These are phyloP conservation scores for Thomomys bottae DNA, from an alignment of 2,113 vertebrate species.

Conservation along the genomic window DNA sequence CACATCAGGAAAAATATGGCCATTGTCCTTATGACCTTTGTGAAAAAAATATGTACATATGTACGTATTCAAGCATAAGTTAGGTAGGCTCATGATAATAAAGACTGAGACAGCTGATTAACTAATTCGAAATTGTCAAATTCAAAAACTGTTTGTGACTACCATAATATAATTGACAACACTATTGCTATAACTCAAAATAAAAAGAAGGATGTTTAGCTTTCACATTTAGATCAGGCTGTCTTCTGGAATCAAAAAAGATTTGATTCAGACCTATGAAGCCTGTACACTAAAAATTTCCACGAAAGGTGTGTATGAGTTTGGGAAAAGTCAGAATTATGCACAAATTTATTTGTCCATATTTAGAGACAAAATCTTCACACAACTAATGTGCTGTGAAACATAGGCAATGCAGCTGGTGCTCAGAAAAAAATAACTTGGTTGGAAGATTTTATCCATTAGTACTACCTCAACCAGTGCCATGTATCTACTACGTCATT, in stretches of 20 bases:
- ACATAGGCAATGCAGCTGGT: background rate
- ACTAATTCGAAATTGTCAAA: slow-evolving; percentile 41
- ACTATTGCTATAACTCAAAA: slow-evolving; percentile 36
- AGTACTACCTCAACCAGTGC: slow-evolving; percentile 11
- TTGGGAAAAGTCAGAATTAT: slow-evolving; percentile 37
- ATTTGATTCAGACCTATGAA: background rate
- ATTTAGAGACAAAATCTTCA: slow-evolving; percentile 36
- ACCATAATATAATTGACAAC: background rate
- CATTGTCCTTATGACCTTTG: slow-evolving; percentile 67
- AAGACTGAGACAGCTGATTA: slow-evolving; percentile 27
- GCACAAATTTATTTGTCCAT: background rate
- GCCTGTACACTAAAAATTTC: background rate
- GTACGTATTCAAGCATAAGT: background rate
- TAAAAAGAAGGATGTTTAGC: background rate
- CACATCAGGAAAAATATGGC: slow-evolving; percentile 67
- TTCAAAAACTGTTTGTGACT: slow-evolving; percentile 23
- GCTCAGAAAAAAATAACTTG: background rate
- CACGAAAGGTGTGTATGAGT: background rate
- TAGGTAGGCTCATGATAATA: background rate
- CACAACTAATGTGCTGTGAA: slow-evolving; percentile 22
- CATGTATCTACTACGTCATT: background rate
- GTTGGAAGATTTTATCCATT: background rate
- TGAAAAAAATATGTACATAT: background rate
- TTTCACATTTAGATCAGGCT: background rate
- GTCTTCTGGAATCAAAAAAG: slow-evolving; percentile 30